Percentiles rank a stretch among this genome's conserved stretches.
phyloP scores from a whole-genome alignment of 2,888 invertebrate genomes.

The Habroteleia sp. region DNA sequence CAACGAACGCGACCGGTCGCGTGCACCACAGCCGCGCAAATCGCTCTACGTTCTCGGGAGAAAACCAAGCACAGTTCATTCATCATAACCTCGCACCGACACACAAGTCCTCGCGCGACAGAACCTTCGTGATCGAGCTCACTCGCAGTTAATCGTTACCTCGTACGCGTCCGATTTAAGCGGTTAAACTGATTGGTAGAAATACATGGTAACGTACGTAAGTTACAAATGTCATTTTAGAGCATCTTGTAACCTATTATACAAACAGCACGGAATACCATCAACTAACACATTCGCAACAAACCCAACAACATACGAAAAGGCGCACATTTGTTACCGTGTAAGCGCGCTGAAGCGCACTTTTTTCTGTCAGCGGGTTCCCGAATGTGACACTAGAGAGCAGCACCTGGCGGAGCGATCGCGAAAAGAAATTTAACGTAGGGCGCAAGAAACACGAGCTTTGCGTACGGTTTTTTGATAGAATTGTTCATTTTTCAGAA shows the following conservation, averaged over 20 bases:
- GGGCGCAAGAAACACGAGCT: no score
- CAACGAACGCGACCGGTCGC: background rate
- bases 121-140: background rate
- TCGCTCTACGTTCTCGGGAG: constrained; percentile 11
- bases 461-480: no score
- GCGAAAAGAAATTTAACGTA: no score
- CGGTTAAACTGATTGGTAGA: constrained; percentile 67
- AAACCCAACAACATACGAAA: no score
- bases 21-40: background rate
- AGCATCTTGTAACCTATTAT: constrained; percentile 79
- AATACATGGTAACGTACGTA: constrained; percentile 73
- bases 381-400: no score
- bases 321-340: no score
- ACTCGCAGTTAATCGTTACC: constrained; percentile 37
- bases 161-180: constrained; percentile 25
- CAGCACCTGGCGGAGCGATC: no score
- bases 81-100: constrained; percentile 75
- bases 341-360: no score
- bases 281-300: constrained; percentile 49
- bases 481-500: no score
- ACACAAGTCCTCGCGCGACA: constrained; percentile 67
- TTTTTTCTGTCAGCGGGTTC: no score
- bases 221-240: constrained; percentile 77
- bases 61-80: constrained; percentile 9
- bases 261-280: constrained; percentile 75